Evolutionary conservation across 2,888 invertebrate genomes (phyloP).

Genomic region (Pimpla rufipes): DNA sequence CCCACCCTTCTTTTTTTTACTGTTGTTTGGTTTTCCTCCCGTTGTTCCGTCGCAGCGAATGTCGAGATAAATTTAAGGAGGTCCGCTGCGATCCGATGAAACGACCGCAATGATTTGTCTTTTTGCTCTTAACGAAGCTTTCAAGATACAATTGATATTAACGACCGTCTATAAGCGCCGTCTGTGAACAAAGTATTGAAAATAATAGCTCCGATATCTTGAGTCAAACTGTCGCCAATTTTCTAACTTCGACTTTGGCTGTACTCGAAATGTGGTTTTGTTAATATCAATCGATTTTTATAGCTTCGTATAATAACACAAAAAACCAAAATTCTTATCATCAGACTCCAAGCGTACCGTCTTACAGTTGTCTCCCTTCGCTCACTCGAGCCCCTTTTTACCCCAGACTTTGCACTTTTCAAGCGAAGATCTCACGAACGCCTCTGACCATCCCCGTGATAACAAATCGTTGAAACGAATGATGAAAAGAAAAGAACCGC

Average conservation of each 20-base stretch:
- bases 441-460: slow-evolving; percentile 3
- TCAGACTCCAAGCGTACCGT: background rate
- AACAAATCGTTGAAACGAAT: background rate
- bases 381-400: background rate
- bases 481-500: slow-evolving; percentile 13
- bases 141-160: slow-evolving; percentile 7
- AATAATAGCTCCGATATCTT: background rate
- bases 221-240: background rate
- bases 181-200: background rate
- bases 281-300: background rate
- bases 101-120: background rate
- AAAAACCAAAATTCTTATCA: background rate
- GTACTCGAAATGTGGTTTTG: background rate
- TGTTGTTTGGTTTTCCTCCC: slow-evolving; percentile 26
- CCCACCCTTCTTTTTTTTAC: slow-evolving; percentile 2
- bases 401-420: slow-evolving; percentile 14
- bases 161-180: background rate
- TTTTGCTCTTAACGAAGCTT: background rate
- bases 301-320: background rate
- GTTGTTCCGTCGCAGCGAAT: slow-evolving; percentile 25
- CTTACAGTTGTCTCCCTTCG: background rate
- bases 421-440: slow-evolving; percentile 8
- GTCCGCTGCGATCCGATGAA: background rate
- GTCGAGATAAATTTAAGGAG: slow-evolving; percentile 8
- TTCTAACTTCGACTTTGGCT: background rate